Evolutionary conservation across 2,888 invertebrate species (phyloP).

Genomic region (Polydrusus tereticollis): DNA sequence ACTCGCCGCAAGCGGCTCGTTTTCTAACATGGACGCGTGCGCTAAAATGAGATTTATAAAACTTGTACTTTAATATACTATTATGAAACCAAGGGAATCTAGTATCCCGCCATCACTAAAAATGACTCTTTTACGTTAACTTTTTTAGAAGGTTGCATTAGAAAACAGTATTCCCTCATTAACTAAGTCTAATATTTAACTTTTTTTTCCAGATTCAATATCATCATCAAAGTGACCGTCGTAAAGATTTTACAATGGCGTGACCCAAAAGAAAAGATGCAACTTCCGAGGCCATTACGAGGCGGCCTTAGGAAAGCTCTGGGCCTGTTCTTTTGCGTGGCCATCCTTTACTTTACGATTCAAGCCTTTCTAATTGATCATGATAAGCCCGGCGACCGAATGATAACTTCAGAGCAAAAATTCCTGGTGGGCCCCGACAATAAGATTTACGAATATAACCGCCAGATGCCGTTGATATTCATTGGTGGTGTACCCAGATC

Average conservation of each 20-base stretch:
- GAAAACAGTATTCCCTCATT: too few relatives aligned
- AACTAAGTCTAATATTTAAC: too few relatives aligned
- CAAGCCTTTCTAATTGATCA: constrained; percentile 46
- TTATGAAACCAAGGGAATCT: too few relatives aligned
- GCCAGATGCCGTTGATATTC: constrained; percentile 94
- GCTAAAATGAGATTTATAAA: too few relatives aligned
- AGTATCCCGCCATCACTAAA: too few relatives aligned
- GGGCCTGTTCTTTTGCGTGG: constrained; percentile 47
- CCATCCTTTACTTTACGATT: constrained; percentile 47
- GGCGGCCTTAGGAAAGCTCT: constrained; percentile 53
- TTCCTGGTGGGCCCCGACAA: constrained; percentile 74
- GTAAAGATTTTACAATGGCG: constrained; percentile 44
- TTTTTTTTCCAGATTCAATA: constrained; percentile 11
- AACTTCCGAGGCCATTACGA: constrained; percentile 54
- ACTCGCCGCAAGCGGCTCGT: too few relatives aligned
- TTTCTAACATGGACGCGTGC: too few relatives aligned
- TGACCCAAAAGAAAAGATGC: constrained; percentile 51
- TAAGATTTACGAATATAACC: constrained; percentile 78
- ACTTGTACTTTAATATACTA: too few relatives aligned
- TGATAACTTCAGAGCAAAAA: constrained; percentile 67
- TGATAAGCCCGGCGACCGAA: constrained; percentile 39
- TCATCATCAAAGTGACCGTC: neutral
- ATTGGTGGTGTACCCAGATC: constrained; percentile 98
- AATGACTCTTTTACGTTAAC: too few relatives aligned
- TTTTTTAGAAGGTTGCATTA: too few relatives aligned